Percentiles rank a stretch among this genome's conserved stretches.
Conservation (phyloP, 1,140 invertebrate species). For the Scylla paramamosain region DNA sequence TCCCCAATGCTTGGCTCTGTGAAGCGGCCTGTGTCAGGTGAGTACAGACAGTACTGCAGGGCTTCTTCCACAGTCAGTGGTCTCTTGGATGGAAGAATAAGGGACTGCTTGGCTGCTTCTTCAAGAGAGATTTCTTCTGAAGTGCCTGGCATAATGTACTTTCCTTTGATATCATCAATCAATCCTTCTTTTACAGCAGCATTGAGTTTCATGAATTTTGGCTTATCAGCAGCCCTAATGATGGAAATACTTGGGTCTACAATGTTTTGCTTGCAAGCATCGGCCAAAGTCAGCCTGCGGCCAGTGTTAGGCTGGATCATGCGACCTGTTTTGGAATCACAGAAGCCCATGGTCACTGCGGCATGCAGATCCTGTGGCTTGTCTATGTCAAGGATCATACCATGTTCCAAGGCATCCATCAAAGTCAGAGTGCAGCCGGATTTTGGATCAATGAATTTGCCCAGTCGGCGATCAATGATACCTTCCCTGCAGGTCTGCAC, state of each 20-base stretch:
- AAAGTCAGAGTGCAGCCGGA: slow-evolving; percentile 83
- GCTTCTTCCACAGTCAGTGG: slow-evolving; percentile 89
- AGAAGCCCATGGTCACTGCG: slow-evolving; percentile 90
- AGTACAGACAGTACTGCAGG: slow-evolving; percentile 88
- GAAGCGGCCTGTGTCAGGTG: slow-evolving; percentile 89
- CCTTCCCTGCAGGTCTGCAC: slow-evolving; percentile 89
- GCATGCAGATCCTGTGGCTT: slow-evolving; percentile 90
- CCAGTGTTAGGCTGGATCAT: slow-evolving; percentile 92
- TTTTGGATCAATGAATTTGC: slow-evolving; percentile 87
- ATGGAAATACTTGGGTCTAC: slow-evolving; percentile 90
- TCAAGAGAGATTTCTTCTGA: slow-evolving; percentile 85
- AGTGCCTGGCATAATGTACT: slow-evolving; percentile 85
- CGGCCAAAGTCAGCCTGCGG: slow-evolving; percentile 88
- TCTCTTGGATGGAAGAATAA: slow-evolving; percentile 87
- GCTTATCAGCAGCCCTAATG: slow-evolving; percentile 86
- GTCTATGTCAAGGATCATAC: slow-evolving; percentile 92
- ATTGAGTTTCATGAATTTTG: slow-evolving; percentile 87
- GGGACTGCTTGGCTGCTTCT: slow-evolving; percentile 86
- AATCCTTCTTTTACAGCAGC: slow-evolving; percentile 88
- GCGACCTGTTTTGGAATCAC: slow-evolving; percentile 86
- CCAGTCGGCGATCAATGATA: slow-evolving; percentile 90
- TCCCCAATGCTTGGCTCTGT: slow-evolving; percentile 87
- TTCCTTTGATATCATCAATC: slow-evolving; percentile 87
- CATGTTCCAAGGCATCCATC: slow-evolving; percentile 87
- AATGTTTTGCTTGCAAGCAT: slow-evolving; percentile 89